phyloP scores from a whole-genome alignment of 2,888 invertebrate genomes.

The Xanthorhoe designata region DNA sequence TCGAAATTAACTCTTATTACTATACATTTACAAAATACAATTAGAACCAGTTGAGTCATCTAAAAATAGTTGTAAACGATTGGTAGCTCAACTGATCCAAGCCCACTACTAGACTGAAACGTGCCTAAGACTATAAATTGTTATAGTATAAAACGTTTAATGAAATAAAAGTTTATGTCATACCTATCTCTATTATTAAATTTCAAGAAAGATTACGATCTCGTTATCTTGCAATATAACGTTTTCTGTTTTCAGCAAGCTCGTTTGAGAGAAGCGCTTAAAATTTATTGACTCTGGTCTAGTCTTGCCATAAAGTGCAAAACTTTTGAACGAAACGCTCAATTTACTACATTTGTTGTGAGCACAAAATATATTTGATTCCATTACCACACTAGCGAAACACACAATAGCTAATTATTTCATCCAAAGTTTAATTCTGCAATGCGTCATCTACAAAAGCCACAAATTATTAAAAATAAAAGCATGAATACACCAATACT shows the following conservation, averaged over 20 bases:
- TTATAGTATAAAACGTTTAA: conserved; percentile 45
- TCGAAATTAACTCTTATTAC: too few species aligned
- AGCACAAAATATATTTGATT: conserved; percentile 59
- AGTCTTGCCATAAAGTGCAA: conserved; percentile 67
- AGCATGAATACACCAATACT: conserved; percentile 47
- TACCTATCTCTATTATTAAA: conserved; percentile 68
- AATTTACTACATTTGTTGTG: conserved; percentile 61
- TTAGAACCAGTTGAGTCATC: too few species aligned
- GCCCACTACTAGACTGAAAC: too few species aligned
- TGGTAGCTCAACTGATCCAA: too few species aligned
- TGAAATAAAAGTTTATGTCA: conserved; percentile 60
- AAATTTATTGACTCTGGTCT: conserved; percentile 69
- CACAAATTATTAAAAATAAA: conserved; percentile 58
- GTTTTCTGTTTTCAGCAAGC: conserved; percentile 62
- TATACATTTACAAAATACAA: too few species aligned
- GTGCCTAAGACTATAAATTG: conserved; percentile 9
- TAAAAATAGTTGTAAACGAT: too few species aligned
- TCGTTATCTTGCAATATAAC: conserved; percentile 73
- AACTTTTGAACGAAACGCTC: conserved; percentile 68
- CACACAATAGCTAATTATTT: conserved; percentile 58
- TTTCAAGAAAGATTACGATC: conserved; percentile 73
- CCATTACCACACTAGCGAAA: conserved; percentile 49
- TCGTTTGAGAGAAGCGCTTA: conserved; percentile 66
- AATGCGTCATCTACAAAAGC: conserved; percentile 64
- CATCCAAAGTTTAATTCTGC: conserved; percentile 66